phyloP scores from a whole-genome alignment of 2,888 invertebrate genomes.

The Nomada flava region DNA sequence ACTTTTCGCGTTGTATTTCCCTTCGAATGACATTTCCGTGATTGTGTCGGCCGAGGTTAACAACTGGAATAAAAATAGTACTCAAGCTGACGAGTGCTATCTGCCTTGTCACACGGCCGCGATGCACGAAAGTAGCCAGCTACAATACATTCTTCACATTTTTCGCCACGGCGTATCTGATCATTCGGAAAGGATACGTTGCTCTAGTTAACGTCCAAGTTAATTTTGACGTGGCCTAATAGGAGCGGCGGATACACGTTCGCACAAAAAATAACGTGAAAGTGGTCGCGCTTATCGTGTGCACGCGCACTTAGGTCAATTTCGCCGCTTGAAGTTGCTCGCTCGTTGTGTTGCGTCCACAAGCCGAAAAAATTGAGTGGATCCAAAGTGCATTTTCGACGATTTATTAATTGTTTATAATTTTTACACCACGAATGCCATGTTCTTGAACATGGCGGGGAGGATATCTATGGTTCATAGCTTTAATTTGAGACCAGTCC shows the following conservation, averaged over 20 bases:
- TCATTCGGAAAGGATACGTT: slow-evolving; percentile 2
- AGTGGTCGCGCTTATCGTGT: slow-evolving; percentile 55
- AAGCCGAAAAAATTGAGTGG: neutral
- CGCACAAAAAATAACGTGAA: slow-evolving; percentile 66
- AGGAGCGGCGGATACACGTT: slow-evolving; percentile 31
- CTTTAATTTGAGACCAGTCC: no score
- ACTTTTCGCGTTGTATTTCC: slow-evolving; percentile 87
- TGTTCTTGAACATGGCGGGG: no score
- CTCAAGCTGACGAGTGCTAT: slow-evolving; percentile 38
- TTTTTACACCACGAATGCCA: no score
- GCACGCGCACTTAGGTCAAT: slow-evolving; percentile 38
- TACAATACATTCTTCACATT: slow-evolving; percentile 56
- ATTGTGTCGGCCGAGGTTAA: slow-evolving; percentile 47
- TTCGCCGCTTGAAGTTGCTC: slow-evolving; percentile 46
- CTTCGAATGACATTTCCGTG: slow-evolving; percentile 84
- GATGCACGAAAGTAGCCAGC: slow-evolving; percentile 37
- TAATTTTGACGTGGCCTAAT: slow-evolving; percentile 64
- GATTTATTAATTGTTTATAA: no score
- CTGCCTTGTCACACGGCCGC: slow-evolving; percentile 50
- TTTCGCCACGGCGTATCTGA: slow-evolving; percentile 4
- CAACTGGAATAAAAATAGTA: slow-evolving; percentile 53
- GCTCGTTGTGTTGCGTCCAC: slow-evolving; percentile 1
- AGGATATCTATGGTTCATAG: no score
- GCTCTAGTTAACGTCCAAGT: slow-evolving; percentile 2
- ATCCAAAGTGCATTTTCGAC: no score